phyloP scores from a whole-genome alignment of 2,888 invertebrate genomes.

The Sipha maydis region DNA sequence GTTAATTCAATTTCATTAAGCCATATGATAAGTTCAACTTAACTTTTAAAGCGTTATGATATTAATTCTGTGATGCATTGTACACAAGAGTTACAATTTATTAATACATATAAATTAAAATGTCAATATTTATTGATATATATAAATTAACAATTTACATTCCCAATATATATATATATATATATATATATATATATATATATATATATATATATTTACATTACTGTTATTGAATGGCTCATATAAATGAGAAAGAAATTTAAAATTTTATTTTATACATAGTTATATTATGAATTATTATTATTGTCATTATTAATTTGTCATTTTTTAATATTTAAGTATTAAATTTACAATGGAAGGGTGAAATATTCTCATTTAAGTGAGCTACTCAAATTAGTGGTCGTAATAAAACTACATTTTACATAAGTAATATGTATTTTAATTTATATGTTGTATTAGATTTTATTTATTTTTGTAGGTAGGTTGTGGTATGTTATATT shows the following conservation, averaged over 20 bases:
- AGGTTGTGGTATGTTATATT: conserved; percentile 53
- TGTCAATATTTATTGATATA: neutral
- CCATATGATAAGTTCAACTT: neutral
- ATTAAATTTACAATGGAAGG: neutral
- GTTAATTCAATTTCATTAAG: neutral
- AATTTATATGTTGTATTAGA: neutral
- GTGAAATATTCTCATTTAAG: conserved; percentile 15
- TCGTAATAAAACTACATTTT: neutral
- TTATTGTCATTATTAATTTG: neutral
- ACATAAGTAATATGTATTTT: conserved; percentile 2
- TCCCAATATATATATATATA: conserved; percentile 28
- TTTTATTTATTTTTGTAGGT: conserved; percentile 28
- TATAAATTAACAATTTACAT: conserved; percentile 27
- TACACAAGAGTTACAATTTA: neutral
- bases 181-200: neutral
- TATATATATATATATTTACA: conserved; percentile 1
- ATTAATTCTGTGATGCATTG: conserved; percentile 44
- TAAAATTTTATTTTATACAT: conserved; percentile 26
- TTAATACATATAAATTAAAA: neutral
- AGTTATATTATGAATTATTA: neutral
- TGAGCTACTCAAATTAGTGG: conserved; percentile 20
- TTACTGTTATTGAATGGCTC: conserved; percentile 21
- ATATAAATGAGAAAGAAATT: neutral
- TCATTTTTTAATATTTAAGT: neutral
- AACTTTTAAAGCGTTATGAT: neutral